Evolutionary conservation across 2,888 invertebrate species (phyloP).

Genomic region (Macrosoma leucophasiata): DNA sequence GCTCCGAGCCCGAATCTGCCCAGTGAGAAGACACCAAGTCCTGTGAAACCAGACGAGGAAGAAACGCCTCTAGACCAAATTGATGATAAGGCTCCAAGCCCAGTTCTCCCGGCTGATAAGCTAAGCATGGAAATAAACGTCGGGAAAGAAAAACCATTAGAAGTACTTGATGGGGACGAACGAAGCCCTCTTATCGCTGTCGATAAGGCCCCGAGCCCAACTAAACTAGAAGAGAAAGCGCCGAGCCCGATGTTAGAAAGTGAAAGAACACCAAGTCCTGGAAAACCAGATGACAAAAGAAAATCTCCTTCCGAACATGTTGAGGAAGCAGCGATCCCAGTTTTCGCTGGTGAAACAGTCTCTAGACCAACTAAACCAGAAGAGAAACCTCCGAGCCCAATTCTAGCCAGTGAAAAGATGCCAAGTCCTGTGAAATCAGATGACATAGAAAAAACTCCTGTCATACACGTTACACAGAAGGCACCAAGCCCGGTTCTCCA

Average conservation of each 20-base stretch:
- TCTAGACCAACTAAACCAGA: slow-evolving; percentile 3
- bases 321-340: slow-evolving; percentile 2
- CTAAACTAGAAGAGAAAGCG: slow-evolving; percentile 4
- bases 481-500: neutral
- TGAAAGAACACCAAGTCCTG: slow-evolving; percentile 8
- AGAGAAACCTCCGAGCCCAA: neutral
- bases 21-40: slow-evolving; percentile 11
- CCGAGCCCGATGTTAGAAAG: slow-evolving; percentile 5
- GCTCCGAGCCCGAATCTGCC: no score
- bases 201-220: no score
- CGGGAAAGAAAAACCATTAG: no score
- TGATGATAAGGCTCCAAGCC: slow-evolving; percentile 15
- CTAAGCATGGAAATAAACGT: no score
- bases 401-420: neutral
- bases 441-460: neutral
- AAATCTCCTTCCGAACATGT: slow-evolving; percentile 3
- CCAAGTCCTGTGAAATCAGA: neutral
- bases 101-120: no score
- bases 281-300: slow-evolving; percentile 8
- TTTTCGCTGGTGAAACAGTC: slow-evolving; percentile 6
- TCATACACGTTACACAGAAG: slow-evolving; percentile 11
- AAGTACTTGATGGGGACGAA: no score
- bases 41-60: slow-evolving; percentile 7
- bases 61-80: no score
- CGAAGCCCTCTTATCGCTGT: no score